Evolutionary conservation across 2,797 vertebrate species (phyloP), one percentile per base, ranked within the genome.

Genomic region (Hypotaenidia philippensis): DNA sequence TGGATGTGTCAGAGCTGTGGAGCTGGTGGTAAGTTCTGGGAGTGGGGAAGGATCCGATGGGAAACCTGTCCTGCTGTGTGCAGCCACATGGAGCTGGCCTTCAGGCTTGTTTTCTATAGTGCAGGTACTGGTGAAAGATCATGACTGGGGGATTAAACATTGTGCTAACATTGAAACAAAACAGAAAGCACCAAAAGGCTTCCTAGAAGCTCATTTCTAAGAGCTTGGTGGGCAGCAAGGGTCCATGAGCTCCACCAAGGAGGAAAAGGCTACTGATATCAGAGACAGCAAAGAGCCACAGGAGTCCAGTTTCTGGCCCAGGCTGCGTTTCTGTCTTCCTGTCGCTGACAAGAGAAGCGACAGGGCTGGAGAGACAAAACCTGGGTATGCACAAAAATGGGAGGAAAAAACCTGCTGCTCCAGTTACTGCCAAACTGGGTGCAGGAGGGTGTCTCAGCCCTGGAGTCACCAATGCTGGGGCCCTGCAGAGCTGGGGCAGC

Each of bases 361-460:
- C 36, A 74, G 63, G 38, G 32, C 64, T 84, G 57, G 38, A 94
- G 82, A 89, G 52, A 87, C 76, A 93, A 96, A 87, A 79, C 11
- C 21, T 1, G 0, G 5, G 44, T 66, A 50, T 8, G 57, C n/a
- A 60, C 11, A 87, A 90, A 93, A 95, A 85, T 11, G 20, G 7
- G 52, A 84, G 71, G 56, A 66, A 94, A 56, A 70, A 72, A 64
- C 22, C 29, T 61, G 34, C 15, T 1, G 0, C 56, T 27, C 32
- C 2, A 4, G 40, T 49, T 23, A n/a, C 59, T 34, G 11, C 9
- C 29, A 77, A 49, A 32, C n/a, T 21, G 63, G 38, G n/a, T 3
- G 3, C 29, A 56, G 41, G 15, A 82, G 23, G 4, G 41, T 32
- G 38, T n/a, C 64, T 88, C 32, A 52, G n/a, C 15, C 56, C 2